Conservation (phyloP, 2,888 invertebrate species). For the Euplexia lucipara region DNA sequence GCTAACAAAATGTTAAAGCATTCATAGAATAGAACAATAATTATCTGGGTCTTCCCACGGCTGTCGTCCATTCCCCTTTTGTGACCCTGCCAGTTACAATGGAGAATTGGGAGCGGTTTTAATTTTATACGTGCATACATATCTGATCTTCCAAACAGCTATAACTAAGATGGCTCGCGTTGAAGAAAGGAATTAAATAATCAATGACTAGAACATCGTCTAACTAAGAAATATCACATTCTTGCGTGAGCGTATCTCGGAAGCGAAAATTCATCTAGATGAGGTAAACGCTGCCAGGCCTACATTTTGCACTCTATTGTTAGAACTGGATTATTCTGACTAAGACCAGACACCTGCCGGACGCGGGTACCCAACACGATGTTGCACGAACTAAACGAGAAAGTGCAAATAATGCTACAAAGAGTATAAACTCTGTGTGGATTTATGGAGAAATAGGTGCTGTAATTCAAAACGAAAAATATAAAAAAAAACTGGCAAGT, state of each 20-base stretch:
- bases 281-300: constrained; percentile 49
- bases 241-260: constrained; percentile 47
- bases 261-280: constrained; percentile 54
- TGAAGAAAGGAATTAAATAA: constrained; percentile 52
- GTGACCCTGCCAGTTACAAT: constrained; percentile 69
- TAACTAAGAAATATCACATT: constrained; percentile 50
- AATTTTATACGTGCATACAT: constrained; percentile 53
- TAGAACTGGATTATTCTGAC: constrained; percentile 42
- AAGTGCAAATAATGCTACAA: constrained; percentile 47
- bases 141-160: constrained; percentile 22
- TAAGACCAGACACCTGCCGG: constrained; percentile 53
- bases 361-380: constrained; percentile 27
- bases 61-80: constrained; percentile 62
- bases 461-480: constrained; percentile 24
- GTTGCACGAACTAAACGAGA: constrained; percentile 49
- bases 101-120: constrained; percentile 59
- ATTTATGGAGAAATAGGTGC: constrained; percentile 23
- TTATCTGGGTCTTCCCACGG: constrained; percentile 78
- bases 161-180: constrained; percentile 24
- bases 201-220: constrained; percentile 39
- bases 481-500: too few relatives aligned
- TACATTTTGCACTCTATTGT: constrained; percentile 49
- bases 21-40: constrained; percentile 71
- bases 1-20: constrained; percentile 43
- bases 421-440: constrained; percentile 23